A percentile compares a stretch with the other conserved stretches of the same genome.
Evolutionary conservation across 2,797 vertebrate species (phyloP).

Genomic region (Arctocebus calabarensis): DNA sequence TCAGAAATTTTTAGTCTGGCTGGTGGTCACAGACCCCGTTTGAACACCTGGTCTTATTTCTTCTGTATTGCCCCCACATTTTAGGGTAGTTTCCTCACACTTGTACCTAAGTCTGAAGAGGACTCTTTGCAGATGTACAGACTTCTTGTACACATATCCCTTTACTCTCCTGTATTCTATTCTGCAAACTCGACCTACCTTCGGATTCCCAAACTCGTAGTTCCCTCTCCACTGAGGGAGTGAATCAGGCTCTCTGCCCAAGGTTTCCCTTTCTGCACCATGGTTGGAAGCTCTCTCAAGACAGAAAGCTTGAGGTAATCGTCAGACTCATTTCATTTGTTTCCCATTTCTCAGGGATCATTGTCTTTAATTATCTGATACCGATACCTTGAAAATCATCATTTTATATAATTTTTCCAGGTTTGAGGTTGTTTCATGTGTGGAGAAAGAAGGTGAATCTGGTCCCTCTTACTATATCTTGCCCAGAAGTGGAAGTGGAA

Average conservation of each 20-base stretch:
- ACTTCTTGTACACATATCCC: not conserved
- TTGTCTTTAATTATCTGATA: not conserved
- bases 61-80: not conserved
- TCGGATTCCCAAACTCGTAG: no score
- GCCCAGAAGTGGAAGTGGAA: not conserved
- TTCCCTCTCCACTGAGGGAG: not conserved
- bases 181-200: not conserved
- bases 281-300: not conserved
- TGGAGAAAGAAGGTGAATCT: not conserved
- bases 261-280: not conserved
- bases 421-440: not conserved
- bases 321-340: not conserved
- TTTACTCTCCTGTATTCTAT: not conserved
- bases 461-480: not conserved
- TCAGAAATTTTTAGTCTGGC: not conserved
- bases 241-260: not conserved
- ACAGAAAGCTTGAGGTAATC: not conserved
- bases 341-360: not conserved
- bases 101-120: not conserved
- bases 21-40: not conserved
- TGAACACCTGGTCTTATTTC: not conserved
- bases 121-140: not conserved
- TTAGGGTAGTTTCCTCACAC: not conserved
- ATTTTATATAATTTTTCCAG: not conserved
- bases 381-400: not conserved